phyloP scores from a whole-genome alignment of 1,140 invertebrate species.

The Drosophila ogumai region DNA sequence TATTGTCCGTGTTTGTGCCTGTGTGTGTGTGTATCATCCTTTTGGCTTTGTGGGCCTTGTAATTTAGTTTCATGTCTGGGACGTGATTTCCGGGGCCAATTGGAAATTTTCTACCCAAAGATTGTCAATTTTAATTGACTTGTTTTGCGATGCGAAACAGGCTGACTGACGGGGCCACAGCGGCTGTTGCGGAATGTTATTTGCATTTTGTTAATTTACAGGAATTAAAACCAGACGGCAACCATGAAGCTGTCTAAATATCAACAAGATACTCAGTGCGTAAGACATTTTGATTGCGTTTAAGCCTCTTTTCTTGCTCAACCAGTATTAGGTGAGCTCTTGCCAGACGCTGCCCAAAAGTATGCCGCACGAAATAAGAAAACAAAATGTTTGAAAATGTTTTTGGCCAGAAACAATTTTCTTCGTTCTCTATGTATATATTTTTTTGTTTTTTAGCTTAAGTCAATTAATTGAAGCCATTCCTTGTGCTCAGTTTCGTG shows the following conservation, averaged over 20 bases:
- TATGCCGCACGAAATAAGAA: slow-evolving; percentile 34
- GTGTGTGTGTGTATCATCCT: background rate
- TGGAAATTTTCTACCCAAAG: slow-evolving; percentile 38
- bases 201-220: slow-evolving; percentile 38
- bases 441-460: slow-evolving; percentile 20
- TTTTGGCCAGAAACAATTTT: slow-evolving; percentile 18
- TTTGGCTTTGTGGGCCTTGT: slow-evolving; percentile 31
- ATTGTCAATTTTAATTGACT: slow-evolving; percentile 62
- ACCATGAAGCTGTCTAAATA: slow-evolving; percentile 22
- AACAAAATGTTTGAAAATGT: slow-evolving; percentile 1
- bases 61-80: slow-evolving; percentile 42
- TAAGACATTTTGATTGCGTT: slow-evolving; percentile 20
- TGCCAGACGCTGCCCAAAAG: slow-evolving; percentile 38
- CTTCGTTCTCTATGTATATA: background rate
- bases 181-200: slow-evolving; percentile 30
- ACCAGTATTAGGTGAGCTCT: slow-evolving; percentile 6
- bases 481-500: slow-evolving; percentile 27
- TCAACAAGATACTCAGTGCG: slow-evolving; percentile 9
- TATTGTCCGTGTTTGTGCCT: slow-evolving; percentile 21
- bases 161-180: background rate
- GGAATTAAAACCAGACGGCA: slow-evolving; percentile 19
- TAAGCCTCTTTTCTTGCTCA: slow-evolving; percentile 26
- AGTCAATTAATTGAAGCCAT: slow-evolving; percentile 75
- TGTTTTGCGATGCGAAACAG: slow-evolving; percentile 17
- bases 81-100: slow-evolving; percentile 30